Base-by-base conservation (phyloP, 2,797 vertebrate species). In the Graptemys geographica region DNA sequence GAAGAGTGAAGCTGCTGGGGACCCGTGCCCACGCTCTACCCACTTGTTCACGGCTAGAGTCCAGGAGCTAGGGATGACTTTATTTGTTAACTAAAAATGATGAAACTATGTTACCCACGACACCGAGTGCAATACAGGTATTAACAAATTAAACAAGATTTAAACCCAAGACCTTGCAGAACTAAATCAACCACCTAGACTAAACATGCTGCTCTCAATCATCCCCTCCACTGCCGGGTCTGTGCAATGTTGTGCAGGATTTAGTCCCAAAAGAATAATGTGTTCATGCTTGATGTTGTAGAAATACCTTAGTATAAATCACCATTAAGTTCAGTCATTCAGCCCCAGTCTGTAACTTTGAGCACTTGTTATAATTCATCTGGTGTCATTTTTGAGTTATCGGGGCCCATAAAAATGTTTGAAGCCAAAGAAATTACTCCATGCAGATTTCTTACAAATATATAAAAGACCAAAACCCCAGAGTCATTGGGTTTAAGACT, bases 351-450 rank as follows among this genome's bases (percentile, higher is more conserved):
- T 74, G 18, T 4, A 44, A 91, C 82, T 86, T 1, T 69, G 84
- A 94, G 12, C 56, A 76, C 47, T 27, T 90, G 1, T 1, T 33
- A 2, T 10, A 69, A 72, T 90, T 87, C 49, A 85, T 47, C 41
- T 93, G 51, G 11, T 87, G 41, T 8, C 23, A 52, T 16, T 88
- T 92, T 25, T 80, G 57, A 76, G 37, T 76, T 76, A 19, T 4
- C 4, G 79, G 81, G 56, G 13, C 6, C 52, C 27, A 23, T 13
- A 28, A 37, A 3, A n/a, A 13, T 56, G 21, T 5, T 80, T 55
- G 28, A 47, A 47, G 7, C 0, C 0, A 41, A 4, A 74, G 74
- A 33, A 82, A 69, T 1, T 6, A 52, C 25, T 62, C 28, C 0
- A 5, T 3, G 21, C 10, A 18, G 25, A 1, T 8, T 37, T 59